These are phyloP conservation scores for Montifringilla adamsi DNA, from an alignment of 2,113 vertebrate species.

Conservation along the genomic window DNA sequence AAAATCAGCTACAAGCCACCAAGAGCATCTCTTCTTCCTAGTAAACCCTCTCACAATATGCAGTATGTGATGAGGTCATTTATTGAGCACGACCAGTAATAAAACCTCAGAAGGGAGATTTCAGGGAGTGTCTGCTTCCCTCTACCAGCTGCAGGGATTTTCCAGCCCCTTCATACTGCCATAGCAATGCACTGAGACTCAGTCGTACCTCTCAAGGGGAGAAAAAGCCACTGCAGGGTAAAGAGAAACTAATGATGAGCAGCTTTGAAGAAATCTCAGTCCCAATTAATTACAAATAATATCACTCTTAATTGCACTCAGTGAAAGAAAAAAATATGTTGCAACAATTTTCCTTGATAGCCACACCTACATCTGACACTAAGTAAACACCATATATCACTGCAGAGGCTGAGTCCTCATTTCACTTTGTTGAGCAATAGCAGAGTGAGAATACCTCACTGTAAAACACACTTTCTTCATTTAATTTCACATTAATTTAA, in stretches of 20 bases:
- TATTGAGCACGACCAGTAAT: neutral
- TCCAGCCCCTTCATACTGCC: neutral
- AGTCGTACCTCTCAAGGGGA: neutral
- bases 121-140: neutral
- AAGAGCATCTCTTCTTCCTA: neutral
- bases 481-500: neutral
- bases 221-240: neutral
- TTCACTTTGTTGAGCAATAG: neutral
- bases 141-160: conserved; percentile 22
- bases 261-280: neutral
- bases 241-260: neutral
- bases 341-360: neutral
- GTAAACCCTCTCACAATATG: neutral
- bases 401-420: neutral
- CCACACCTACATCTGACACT: neutral
- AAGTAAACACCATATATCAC: conserved; percentile 2
- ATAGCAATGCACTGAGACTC: neutral
- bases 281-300: neutral
- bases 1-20: neutral
- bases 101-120: conserved; percentile 32
- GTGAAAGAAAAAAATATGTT: neutral
- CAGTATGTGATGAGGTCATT: neutral
- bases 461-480: neutral
- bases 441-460: neutral
- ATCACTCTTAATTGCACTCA: neutral